These are phyloP conservation scores for Melanotaenia parkinsoni DNA, from an alignment of 2,797 vertebrate genomes.

Conservation along the genomic window DNA sequence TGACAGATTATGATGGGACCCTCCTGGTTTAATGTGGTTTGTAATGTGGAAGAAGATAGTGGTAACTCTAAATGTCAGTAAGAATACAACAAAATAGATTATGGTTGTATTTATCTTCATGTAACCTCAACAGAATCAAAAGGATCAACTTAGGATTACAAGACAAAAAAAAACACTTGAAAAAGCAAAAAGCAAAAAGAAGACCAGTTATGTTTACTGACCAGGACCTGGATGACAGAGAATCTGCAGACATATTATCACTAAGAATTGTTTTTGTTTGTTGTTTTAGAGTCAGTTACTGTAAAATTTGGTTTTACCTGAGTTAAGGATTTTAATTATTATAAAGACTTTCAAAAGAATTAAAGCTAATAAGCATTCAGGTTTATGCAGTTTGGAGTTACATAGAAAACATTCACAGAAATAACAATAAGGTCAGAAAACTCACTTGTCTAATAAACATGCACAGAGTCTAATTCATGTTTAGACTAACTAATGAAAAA, in stretches of 20 bases:
- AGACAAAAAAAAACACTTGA: too few species aligned
- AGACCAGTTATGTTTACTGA: too few species aligned
- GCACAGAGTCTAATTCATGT: background rate
- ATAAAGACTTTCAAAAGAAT: background rate
- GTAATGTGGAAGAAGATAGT: background rate
- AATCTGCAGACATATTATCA: too few species aligned
- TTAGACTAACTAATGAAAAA: background rate
- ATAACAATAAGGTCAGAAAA: background rate
- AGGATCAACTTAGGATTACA: too few species aligned
- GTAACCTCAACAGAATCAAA: too few species aligned
- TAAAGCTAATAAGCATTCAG: background rate
- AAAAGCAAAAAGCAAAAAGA: background rate
- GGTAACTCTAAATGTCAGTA: background rate
- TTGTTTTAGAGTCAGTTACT: too few species aligned
- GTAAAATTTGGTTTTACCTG: background rate
- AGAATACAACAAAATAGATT: background rate
- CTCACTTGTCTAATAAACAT: background rate
- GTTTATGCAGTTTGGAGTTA: background rate
- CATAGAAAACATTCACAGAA: background rate
- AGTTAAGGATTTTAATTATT: background rate
- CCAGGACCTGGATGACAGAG: too few species aligned
- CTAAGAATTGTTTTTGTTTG: too few species aligned
- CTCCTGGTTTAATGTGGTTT: constrained; percentile 13
- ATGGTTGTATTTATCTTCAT: background rate
- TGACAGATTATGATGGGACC: background rate